Evolutionary conservation across 2,888 invertebrate species (phyloP).

Genomic region (Patella depressa): DNA sequence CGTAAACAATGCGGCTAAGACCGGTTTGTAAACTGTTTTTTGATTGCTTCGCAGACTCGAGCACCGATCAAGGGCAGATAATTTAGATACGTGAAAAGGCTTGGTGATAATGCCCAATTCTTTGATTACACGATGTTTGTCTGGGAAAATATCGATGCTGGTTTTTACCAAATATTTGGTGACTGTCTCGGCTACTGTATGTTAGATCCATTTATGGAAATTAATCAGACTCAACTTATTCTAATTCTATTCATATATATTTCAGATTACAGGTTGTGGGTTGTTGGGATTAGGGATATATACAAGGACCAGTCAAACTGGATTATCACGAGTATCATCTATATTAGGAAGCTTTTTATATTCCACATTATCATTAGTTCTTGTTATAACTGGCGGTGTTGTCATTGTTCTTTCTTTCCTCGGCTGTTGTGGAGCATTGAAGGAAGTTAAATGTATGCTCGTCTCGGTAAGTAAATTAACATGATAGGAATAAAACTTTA

Average conservation of each 20-base stretch:
- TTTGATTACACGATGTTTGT: no score
- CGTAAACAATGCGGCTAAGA: no score
- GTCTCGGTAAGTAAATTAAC: constrained; percentile 81
- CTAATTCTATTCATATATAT: constrained; percentile 12
- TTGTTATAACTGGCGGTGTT: constrained; percentile 85
- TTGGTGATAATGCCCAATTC: no score
- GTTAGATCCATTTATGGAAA: background rate
- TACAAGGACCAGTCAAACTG: constrained; percentile 87
- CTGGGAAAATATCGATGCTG: no score
- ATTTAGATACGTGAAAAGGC: no score
- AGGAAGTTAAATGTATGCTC: constrained; percentile 93
- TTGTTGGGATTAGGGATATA: constrained; percentile 85
- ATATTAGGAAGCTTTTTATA: constrained; percentile 84
- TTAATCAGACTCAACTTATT: no score
- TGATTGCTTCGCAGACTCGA: no score
- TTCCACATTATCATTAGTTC: constrained; percentile 86
- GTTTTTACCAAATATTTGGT: no score
- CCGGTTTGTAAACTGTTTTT: no score
- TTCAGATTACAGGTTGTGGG: constrained; percentile 58
- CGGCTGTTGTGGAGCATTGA: constrained; percentile 93
- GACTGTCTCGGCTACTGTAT: no score
- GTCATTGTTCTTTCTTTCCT: constrained; percentile 88
- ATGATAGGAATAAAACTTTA: no score
- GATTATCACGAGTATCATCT: constrained; percentile 83
- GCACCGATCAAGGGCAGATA: no score